A percentile compares a stretch with the other conserved stretches of the same genome.
Conservation (phyloP, 2,797 vertebrate genomes). For the Mareca penelope region DNA sequence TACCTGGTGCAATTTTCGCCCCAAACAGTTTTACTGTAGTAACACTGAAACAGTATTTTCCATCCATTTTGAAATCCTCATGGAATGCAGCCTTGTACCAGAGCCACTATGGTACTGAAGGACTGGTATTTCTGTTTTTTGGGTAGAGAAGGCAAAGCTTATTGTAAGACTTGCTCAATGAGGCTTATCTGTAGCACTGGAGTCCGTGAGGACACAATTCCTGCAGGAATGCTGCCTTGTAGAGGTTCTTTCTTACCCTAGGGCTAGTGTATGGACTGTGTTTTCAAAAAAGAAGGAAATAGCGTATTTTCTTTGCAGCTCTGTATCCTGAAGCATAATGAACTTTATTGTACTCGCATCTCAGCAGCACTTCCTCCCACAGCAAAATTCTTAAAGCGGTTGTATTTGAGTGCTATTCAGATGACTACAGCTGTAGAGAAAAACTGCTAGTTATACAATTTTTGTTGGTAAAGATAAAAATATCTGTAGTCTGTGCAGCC, state of each 20-base stretch:
- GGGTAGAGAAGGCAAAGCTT: neutral
- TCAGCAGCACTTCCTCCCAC: slow-evolving; percentile 35
- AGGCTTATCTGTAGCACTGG: neutral
- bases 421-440: neutral
- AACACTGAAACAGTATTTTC: neutral
- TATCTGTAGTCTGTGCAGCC: neutral
- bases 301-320: neutral
- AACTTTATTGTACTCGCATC: slow-evolving; percentile 20
- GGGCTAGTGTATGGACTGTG: neutral
- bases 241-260: neutral
- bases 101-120: neutral
- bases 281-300: slow-evolving; percentile 32
- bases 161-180: neutral
- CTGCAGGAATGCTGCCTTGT: neutral
- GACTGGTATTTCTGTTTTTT: neutral
- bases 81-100: neutral
- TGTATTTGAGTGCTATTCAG: neutral
- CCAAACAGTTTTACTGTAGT: neutral
- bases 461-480: neutral
- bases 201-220: neutral
- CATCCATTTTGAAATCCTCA: neutral
- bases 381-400: neutral
- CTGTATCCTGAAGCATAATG: slow-evolving; percentile 28
- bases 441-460: neutral
- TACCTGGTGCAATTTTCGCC: neutral